Conservation (phyloP, 35 echinoderm and acorn worm genomes). For the Chiridota heheva region DNA sequence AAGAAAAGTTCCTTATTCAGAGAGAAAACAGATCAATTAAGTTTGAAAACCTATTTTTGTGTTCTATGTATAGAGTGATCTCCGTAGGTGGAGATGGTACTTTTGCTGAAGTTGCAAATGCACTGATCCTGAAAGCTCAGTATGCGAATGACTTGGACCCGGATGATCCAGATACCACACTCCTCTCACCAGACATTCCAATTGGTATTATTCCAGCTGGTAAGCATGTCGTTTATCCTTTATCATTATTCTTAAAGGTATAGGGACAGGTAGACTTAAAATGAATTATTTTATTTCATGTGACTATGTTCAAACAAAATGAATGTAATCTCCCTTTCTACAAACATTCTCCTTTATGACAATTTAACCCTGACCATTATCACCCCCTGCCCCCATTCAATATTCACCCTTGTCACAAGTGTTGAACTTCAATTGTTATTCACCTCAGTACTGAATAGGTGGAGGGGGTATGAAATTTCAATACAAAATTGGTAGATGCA, state of each 20-base stretch:
- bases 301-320: not conserved
- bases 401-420: not conserved
- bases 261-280: not conserved
- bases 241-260: not conserved
- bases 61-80: conserved; percentile 55
- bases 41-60: not conserved
- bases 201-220: conserved; percentile 93
- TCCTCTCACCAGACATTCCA: conserved; percentile 47
- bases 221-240: conserved; percentile 12
- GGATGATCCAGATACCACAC: conserved; percentile 56
- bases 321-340: not conserved
- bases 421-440: too few species aligned
- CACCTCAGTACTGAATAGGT: too few species aligned
- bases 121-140: conserved; percentile 69
- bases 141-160: conserved; percentile 66
- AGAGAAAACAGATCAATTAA: not conserved
- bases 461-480: too few species aligned
- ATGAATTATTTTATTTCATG: not conserved
- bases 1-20: not conserved
- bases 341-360: not conserved
- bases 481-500: too few species aligned
- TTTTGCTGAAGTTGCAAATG: conserved; percentile 81
- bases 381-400: not conserved
- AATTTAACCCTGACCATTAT: not conserved
- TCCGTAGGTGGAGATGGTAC: conserved; percentile 94